Evolutionary conservation across 2,113 vertebrate species (phyloP).

Genomic region (Ploceus nigricollis): DNA sequence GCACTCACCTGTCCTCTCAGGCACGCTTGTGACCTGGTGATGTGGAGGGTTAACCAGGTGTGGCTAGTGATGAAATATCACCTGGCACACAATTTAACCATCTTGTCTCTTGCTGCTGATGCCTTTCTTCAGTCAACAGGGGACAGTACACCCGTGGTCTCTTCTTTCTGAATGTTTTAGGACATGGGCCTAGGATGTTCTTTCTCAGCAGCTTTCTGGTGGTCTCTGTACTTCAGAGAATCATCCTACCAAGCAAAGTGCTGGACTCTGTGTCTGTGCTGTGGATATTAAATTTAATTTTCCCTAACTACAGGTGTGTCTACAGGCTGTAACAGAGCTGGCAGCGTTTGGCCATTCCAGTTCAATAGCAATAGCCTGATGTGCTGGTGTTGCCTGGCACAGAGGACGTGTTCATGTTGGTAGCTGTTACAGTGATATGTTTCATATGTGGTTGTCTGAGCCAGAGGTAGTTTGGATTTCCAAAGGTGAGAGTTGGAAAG

Average conservation of each 20-base stretch:
- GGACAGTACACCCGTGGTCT: background rate
- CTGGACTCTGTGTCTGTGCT: background rate
- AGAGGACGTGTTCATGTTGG: background rate
- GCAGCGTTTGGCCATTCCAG: background rate
- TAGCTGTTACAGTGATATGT: background rate
- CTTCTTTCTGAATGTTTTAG: background rate
- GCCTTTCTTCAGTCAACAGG: background rate
- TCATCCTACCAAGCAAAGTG: background rate
- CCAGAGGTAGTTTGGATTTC: background rate
- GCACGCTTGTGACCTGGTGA: background rate
- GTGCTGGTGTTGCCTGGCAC: background rate
- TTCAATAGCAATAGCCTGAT: background rate
- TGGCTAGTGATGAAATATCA: background rate
- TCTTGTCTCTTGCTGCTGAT: background rate
- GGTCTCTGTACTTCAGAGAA: background rate
- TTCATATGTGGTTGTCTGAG: background rate
- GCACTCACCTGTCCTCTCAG: background rate
- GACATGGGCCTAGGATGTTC: background rate
- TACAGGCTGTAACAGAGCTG: background rate
- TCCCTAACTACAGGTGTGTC: background rate
- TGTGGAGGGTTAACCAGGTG: background rate
- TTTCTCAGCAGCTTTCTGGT: background rate
- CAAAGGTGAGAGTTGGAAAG: background rate
- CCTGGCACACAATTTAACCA: background rate
- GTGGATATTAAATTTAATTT: background rate